Evolutionary conservation across 2,888 invertebrate species (phyloP).

Genomic region (Heteromurus nitidus): DNA sequence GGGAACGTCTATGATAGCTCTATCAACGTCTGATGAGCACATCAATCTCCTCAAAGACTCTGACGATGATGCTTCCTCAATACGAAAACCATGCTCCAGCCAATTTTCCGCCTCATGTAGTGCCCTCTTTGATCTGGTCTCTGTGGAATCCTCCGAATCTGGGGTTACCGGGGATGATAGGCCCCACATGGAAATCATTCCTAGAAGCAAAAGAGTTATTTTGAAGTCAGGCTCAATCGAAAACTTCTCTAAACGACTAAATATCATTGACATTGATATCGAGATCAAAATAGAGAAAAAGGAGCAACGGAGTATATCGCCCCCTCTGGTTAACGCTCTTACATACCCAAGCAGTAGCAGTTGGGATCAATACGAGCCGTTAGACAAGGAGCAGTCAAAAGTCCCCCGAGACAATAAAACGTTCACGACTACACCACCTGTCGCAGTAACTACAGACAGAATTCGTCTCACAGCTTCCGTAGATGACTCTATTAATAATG

Average conservation of each 20-base stretch:
- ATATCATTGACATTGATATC: constrained; percentile 66
- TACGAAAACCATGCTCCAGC: constrained; percentile 38
- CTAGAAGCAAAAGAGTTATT: constrained; percentile 45
- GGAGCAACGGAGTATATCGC: constrained; percentile 41
- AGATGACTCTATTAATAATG: constrained; percentile 39
- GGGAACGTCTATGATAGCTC: constrained; percentile 46
- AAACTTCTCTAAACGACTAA: constrained; percentile 49
- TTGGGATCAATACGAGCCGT: constrained; percentile 56
- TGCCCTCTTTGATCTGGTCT: constrained; percentile 64
- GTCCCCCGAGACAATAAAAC: constrained; percentile 22
- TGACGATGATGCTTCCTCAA: constrained; percentile 49
- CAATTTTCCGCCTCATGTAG: constrained; percentile 67
- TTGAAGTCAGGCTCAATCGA: constrained; percentile 42
- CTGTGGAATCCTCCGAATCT: constrained; percentile 42
- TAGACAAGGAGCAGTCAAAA: constrained; percentile 19
- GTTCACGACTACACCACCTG: constrained; percentile 38
- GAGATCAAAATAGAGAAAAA: constrained; percentile 63
- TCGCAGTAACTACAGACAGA: constrained; percentile 46
- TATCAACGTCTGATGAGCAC: constrained; percentile 57
- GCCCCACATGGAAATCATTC: constrained; percentile 49
- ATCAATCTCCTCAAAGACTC: constrained; percentile 44
- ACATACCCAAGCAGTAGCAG: background rate
- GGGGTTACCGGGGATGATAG: constrained; percentile 28
- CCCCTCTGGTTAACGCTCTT: constrained; percentile 34
- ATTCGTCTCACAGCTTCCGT: constrained; percentile 41